Conservation (phyloP, 2,113 vertebrate species). For the Strix uralensis region DNA sequence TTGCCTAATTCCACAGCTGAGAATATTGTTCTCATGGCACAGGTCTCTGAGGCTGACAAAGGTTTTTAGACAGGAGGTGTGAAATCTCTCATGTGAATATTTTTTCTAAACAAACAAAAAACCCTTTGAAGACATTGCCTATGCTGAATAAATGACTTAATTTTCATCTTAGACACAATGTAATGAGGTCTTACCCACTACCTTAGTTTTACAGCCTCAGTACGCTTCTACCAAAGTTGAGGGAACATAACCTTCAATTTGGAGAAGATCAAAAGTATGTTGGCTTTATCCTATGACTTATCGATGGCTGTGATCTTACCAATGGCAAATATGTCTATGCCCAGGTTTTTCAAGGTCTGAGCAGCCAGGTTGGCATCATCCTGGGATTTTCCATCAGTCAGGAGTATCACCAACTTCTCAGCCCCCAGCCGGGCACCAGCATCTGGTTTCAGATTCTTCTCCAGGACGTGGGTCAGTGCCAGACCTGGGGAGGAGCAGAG, state of each 20-base stretch:
- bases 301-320: slow-evolving; percentile 72
- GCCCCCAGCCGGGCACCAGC: slow-evolving; percentile 77
- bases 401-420: slow-evolving; percentile 79
- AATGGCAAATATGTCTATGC: slow-evolving; percentile 88
- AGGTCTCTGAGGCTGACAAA: neutral
- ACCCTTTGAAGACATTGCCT: neutral
- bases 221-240: neutral
- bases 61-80: neutral
- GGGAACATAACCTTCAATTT: neutral
- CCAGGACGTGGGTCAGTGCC: slow-evolving; percentile 86
- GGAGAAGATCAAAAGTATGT: neutral
- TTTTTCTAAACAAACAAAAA: neutral
- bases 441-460: slow-evolving; percentile 81
- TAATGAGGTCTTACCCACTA: neutral
- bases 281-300: neutral
- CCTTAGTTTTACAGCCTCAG: neutral
- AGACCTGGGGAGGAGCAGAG: slow-evolving; percentile 77
- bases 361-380: slow-evolving; percentile 85
- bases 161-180: neutral
- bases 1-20: neutral
- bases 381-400: slow-evolving; percentile 95
- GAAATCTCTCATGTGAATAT: neutral
- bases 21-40: neutral
- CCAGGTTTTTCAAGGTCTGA: slow-evolving; percentile 78
- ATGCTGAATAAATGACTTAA: neutral